Conservation (phyloP, 1,140 invertebrate genomes). For the Anastrepha ludens region DNA sequence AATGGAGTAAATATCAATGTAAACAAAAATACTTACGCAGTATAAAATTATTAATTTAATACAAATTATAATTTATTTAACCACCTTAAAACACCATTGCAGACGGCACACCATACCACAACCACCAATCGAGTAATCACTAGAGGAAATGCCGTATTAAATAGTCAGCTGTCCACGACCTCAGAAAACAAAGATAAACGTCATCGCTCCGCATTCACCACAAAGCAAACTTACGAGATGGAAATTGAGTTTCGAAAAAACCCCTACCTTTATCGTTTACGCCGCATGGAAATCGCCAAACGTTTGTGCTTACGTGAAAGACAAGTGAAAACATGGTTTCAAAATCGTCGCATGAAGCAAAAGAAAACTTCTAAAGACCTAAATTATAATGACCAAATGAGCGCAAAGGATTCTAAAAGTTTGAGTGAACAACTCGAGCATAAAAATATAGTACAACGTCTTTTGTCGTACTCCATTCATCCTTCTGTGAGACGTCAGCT, state of each 20-base stretch:
- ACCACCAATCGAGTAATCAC: neutral
- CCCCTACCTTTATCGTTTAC: conserved; percentile 86
- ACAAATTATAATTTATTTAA: neutral
- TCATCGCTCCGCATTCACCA: conserved; percentile 87
- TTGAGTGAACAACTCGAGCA: conserved; percentile 67
- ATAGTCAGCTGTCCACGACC: conserved; percentile 57
- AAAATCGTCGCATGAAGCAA: conserved; percentile 72
- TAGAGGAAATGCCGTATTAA: neutral
- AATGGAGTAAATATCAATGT: neutral
- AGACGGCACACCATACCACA: neutral
- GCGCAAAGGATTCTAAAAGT: conserved; percentile 62
- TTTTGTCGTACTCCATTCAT: conserved; percentile 72
- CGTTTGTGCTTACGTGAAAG: conserved; percentile 84
- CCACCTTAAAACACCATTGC: neutral
- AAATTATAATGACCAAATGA: conserved; percentile 57
- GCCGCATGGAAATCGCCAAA: conserved; percentile 88
- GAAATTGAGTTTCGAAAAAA: conserved; percentile 77
- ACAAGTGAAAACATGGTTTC: conserved; percentile 94
- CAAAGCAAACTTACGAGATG: conserved; percentile 84
- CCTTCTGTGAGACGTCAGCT: conserved; percentile 56
- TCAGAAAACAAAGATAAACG: conserved; percentile 64
- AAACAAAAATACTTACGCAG: neutral
- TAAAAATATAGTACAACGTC: conserved; percentile 67
- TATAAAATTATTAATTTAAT: neutral
- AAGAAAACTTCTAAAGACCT: conserved; percentile 68